Conservation (phyloP, 2,113 vertebrate genomes). For the Elanus axillaris region DNA sequence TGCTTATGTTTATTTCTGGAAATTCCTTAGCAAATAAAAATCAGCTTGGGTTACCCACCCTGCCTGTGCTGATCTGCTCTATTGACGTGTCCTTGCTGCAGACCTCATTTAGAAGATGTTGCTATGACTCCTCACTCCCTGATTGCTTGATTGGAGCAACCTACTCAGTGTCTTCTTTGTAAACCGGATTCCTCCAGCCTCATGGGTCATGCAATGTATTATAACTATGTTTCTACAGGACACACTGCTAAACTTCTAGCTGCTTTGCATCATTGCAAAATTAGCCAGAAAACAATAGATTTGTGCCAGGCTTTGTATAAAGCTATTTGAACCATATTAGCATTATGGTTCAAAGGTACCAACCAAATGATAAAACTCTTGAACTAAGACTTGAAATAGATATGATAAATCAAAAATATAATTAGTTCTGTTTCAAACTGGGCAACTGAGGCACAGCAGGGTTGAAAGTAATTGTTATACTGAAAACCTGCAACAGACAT, state of each 20-base stretch:
- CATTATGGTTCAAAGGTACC: neutral
- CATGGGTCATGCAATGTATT: neutral
- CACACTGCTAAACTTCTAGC: neutral
- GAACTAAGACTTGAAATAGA: neutral
- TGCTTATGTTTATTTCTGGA: neutral
- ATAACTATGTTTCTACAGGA: neutral
- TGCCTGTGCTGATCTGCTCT: neutral
- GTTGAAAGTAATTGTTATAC: neutral
- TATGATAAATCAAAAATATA: neutral
- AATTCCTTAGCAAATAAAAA: neutral
- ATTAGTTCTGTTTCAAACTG: neutral
- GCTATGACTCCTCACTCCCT: neutral
- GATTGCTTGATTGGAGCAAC: neutral
- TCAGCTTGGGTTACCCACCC: neutral
- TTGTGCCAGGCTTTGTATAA: neutral
- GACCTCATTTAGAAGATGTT: neutral
- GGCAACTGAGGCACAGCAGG: neutral
- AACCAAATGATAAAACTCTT: neutral
- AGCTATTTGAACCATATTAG: neutral
- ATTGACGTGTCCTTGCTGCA: neutral
- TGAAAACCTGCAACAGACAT: neutral
- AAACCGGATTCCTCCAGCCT: neutral
- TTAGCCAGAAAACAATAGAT: neutral
- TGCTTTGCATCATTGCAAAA: neutral
- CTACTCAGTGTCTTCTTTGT: neutral